These are phyloP conservation scores for Muschampia plurimacula DNA, from an alignment of 2,888 invertebrate species.

Conservation along the genomic window DNA sequence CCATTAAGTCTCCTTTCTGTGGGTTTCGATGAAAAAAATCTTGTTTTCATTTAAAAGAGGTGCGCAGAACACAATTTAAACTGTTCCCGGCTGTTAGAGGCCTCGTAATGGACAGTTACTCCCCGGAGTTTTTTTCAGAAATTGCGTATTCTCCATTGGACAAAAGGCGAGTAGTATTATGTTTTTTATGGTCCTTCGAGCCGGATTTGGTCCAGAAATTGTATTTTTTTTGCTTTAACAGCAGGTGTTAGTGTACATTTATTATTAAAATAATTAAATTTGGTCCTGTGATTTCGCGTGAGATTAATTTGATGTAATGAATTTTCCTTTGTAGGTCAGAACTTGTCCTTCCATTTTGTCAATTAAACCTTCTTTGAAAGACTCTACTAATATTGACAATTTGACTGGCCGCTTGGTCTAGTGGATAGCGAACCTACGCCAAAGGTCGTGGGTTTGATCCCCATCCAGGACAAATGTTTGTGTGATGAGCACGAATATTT, in stretches of 20 bases:
- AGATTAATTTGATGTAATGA: slow-evolving; percentile 1
- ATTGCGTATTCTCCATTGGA: slow-evolving; percentile 50
- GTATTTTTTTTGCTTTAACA: slow-evolving; percentile 57
- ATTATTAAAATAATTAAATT: slow-evolving; percentile 14
- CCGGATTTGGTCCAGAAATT: slow-evolving; percentile 59
- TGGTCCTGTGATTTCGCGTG: background rate
- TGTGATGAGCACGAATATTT: no score
- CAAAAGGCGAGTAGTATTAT: slow-evolving; percentile 56
- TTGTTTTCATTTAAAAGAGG: slow-evolving; percentile 52
- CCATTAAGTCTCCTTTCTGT: slow-evolving; percentile 52
- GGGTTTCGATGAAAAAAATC: slow-evolving; percentile 44
- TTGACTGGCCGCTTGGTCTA: no score
- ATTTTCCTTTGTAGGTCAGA: background rate
- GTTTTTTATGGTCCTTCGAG: slow-evolving; percentile 61
- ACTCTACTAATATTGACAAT: background rate
- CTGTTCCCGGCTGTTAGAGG: slow-evolving; percentile 54
- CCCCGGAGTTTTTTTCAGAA: slow-evolving; percentile 51
- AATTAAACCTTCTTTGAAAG: background rate
- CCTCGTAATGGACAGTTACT: slow-evolving; percentile 54
- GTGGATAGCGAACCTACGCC: no score
- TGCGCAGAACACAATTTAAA: slow-evolving; percentile 56
- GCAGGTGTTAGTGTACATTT: slow-evolving; percentile 51
- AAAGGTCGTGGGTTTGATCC: no score
- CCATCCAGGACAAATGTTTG: no score
- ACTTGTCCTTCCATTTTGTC: background rate